Conservation (phyloP, 2,888 invertebrate species). For the Synanthedon andrenaeformis region DNA sequence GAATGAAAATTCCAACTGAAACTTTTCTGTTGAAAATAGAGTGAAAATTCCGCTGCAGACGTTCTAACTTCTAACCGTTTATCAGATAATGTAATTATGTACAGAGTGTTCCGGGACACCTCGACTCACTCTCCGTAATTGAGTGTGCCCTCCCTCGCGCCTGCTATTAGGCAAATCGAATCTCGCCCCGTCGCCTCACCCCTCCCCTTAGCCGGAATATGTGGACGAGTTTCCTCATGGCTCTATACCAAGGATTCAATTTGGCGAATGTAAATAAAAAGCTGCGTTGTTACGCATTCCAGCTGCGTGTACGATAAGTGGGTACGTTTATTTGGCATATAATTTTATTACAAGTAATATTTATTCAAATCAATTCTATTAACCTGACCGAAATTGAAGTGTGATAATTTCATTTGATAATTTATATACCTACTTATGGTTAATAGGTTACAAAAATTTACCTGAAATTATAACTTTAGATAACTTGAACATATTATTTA, state of each 20-base stretch:
- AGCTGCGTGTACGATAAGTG: neutral
- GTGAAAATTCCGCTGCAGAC: conserved; percentile 14
- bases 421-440: too few species aligned
- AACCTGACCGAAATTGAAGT: too few species aligned
- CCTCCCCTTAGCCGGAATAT: conserved; percentile 27
- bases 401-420: too few species aligned
- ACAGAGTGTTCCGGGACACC: conserved; percentile 57
- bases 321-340: neutral
- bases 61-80: conserved; percentile 34
- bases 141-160: conserved; percentile 50
- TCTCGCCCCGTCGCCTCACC: conserved; percentile 32
- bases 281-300: conserved; percentile 17
- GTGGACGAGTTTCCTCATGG: conserved; percentile 40
- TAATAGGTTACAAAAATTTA: too few species aligned
- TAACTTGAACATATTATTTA: too few species aligned
- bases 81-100: conserved; percentile 69
- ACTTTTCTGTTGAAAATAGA: conserved; percentile 5
- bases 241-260: conserved; percentile 62
- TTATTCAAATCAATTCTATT: too few species aligned
- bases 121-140: conserved; percentile 60
- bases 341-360: neutral
- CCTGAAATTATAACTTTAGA: too few species aligned
- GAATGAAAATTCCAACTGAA: neutral
- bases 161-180: conserved; percentile 70
- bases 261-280: conserved; percentile 63